A percentile compares a stretch with the other conserved stretches of the same genome.
phyloP scores from a whole-genome alignment of 64 coral and sea anemone genomes.

The Porites australiensis region DNA sequence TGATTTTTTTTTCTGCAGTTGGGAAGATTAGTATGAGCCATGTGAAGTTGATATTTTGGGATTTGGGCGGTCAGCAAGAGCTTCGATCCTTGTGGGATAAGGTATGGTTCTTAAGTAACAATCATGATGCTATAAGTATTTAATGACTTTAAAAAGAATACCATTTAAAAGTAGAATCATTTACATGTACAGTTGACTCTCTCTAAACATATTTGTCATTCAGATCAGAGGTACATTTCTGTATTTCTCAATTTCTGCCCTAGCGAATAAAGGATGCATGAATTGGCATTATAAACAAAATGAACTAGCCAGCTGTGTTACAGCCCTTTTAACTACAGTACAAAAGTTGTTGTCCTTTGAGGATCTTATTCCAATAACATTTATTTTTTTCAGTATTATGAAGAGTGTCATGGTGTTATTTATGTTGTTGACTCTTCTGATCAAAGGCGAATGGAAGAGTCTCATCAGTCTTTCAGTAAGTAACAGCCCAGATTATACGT shows the following conservation, averaged over 20 bases:
- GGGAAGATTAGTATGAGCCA: constrained; percentile 86
- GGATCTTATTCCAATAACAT: neutral
- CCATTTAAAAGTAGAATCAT: too few species aligned
- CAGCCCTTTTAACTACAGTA: too few species aligned
- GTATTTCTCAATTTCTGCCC: too few species aligned
- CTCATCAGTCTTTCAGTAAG: constrained; percentile 90
- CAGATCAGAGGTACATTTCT: too few species aligned
- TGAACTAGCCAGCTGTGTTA: too few species aligned
- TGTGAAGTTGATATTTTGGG: constrained; percentile 98
- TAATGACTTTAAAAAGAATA: neutral
- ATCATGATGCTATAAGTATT: neutral
- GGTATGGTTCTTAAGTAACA: constrained; percentile 42
- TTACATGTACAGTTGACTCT: too few species aligned
- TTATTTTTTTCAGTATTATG: constrained; percentile 86
- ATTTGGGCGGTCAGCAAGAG: constrained; percentile 93
- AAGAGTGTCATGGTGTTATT: constrained; percentile 99
- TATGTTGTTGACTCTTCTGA: constrained; percentile 96
- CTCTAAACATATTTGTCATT: too few species aligned
- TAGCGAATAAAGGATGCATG: too few species aligned
- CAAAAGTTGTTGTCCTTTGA: too few species aligned
- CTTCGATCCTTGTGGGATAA: constrained; percentile 95
- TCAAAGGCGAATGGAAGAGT: constrained; percentile 83
- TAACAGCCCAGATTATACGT: neutral
- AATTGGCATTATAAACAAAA: too few species aligned
- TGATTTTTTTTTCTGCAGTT: constrained; percentile 70